phyloP scores from a whole-genome alignment of 2,113 vertebrate species.

The Siniperca knerii region DNA sequence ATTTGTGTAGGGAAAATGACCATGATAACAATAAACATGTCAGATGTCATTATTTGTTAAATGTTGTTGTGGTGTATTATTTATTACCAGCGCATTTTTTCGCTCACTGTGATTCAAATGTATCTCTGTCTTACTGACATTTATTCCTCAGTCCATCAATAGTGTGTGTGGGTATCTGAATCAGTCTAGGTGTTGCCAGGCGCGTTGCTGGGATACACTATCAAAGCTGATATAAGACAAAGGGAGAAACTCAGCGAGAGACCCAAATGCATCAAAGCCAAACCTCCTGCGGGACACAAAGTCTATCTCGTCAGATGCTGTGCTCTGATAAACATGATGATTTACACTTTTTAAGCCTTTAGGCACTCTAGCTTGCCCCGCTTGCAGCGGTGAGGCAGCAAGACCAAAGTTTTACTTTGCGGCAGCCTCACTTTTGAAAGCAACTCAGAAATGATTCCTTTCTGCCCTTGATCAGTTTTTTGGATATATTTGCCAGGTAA shows the following conservation, averaged over 20 bases:
- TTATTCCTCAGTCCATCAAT: constrained; percentile 16
- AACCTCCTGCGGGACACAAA: constrained; percentile 22
- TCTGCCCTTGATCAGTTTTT: constrained; percentile 53
- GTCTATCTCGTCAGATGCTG: constrained; percentile 14
- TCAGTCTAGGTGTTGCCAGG: constrained; percentile 35
- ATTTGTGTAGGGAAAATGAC: background rate
- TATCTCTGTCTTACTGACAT: constrained; percentile 10
- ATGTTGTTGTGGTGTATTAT: background rate
- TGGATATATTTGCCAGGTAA: constrained; percentile 44
- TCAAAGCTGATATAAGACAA: constrained; percentile 49
- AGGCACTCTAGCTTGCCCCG: background rate
- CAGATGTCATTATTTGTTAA: background rate
- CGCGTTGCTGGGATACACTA: constrained; percentile 45
- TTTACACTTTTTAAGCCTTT: constrained; percentile 38
- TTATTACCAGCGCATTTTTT: background rate
- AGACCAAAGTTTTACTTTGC: constrained; percentile 48
- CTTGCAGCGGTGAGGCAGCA: constrained; percentile 12
- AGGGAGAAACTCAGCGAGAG: constrained; percentile 23
- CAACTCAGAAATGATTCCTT: constrained; percentile 40
- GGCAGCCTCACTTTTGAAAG: constrained; percentile 36
- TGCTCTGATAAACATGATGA: constrained; percentile 38
- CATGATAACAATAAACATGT: background rate
- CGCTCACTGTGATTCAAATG: constrained; percentile 11
- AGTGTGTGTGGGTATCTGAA: constrained; percentile 36
- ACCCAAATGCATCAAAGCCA: constrained; percentile 45